Percentiles rank a stretch among this genome's conserved stretches.
Evolutionary conservation across 2,888 invertebrate species (phyloP).

Genomic region (Unio pictorum): DNA sequence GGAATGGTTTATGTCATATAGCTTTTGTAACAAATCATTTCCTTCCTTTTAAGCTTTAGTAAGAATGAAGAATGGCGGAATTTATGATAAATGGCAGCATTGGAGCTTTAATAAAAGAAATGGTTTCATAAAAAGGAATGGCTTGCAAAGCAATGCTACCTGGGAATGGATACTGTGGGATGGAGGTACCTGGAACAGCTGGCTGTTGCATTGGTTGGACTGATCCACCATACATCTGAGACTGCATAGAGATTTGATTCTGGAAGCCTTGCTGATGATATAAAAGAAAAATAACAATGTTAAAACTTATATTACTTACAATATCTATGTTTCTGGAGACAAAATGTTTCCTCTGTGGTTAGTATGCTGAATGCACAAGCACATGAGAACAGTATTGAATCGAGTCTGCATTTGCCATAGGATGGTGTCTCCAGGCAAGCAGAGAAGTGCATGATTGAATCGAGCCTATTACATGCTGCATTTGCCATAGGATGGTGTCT

Average conservation of each 20-base stretch:
- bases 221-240: constrained; percentile 22
- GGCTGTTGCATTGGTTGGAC: constrained; percentile 13
- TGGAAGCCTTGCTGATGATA: constrained; percentile 20
- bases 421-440: too few relatives aligned
- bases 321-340: not conserved
- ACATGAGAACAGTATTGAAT: too few relatives aligned
- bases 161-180: constrained; percentile 29
- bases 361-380: too few relatives aligned
- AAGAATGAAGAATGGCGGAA: not conserved
- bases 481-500: too few relatives aligned
- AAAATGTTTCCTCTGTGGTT: too few relatives aligned
- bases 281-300: constrained; percentile 3
- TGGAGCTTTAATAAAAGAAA: not conserved
- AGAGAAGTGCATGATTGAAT: too few relatives aligned
- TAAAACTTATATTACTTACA: not conserved
- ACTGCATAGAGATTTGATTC: constrained; percentile 1
- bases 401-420: too few relatives aligned
- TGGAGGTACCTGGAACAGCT: constrained; percentile 36
- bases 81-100: not conserved
- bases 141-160: constrained; percentile 15
- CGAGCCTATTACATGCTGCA: too few relatives aligned
- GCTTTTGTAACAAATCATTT: too few relatives aligned
- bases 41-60: too few relatives aligned
- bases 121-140: not conserved
- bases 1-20: too few relatives aligned